phyloP scores from a whole-genome alignment of 2,888 invertebrate species.

The Heliconius charithonia region DNA sequence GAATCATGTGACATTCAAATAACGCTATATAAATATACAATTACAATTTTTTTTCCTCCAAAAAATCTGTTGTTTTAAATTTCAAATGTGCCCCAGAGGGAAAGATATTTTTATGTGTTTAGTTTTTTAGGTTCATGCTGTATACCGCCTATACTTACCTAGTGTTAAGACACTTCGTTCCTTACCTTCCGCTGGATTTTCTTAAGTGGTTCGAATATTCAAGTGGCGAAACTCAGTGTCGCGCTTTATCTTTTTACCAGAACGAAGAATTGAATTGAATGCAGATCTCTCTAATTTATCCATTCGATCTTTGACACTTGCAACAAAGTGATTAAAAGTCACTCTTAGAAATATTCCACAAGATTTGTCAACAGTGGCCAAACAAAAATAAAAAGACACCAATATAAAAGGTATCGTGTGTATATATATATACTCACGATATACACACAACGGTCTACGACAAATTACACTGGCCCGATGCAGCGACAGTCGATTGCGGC shows the following conservation, averaged over 20 bases:
- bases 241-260: neutral
- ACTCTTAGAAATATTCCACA: neutral
- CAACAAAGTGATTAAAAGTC: neutral
- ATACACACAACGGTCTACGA: conserved; percentile 10
- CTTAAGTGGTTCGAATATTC: too few relatives aligned
- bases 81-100: neutral
- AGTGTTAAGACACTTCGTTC: neutral
- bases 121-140: neutral
- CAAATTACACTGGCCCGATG: conserved; percentile 34
- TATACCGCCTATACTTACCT: neutral
- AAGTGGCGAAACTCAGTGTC: neutral
- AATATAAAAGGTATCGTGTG: neutral
- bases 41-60: neutral
- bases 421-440: conserved; percentile 3
- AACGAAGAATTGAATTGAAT: neutral
- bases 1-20: neutral
- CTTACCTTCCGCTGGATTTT: neutral
- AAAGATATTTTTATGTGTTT: neutral
- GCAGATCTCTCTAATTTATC: too few relatives aligned
- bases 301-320: neutral
- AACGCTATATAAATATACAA: neutral
- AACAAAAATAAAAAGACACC: neutral
- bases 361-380: neutral
- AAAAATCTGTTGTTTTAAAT: neutral
- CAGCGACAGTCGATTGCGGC: conserved; percentile 37